Evolutionary conservation across 2,797 vertebrate species (phyloP).

Genomic region (Anisognathus igniventris): DNA sequence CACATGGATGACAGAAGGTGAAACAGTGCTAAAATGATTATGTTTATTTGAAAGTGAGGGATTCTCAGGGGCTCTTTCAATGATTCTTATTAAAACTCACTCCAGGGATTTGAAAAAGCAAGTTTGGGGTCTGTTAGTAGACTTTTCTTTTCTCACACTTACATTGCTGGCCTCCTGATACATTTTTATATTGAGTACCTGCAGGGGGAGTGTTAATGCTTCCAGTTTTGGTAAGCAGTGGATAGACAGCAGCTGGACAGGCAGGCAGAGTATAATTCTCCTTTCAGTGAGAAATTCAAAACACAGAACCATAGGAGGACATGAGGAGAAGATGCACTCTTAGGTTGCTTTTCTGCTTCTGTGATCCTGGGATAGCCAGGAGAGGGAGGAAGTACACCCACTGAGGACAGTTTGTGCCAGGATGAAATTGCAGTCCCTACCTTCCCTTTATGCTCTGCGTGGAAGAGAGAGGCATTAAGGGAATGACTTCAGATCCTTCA

Average conservation of each 20-base stretch:
- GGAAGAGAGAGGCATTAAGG: neutral
- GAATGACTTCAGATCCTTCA: neutral
- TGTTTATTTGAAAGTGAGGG: neutral
- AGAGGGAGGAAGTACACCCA: neutral
- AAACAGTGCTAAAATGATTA: neutral
- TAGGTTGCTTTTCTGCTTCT: conserved; percentile 5
- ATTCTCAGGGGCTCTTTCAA: neutral
- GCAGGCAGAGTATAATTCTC: neutral
- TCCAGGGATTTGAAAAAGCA: neutral
- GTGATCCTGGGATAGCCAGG: neutral
- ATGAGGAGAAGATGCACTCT: neutral
- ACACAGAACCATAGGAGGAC: neutral
- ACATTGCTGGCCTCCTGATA: neutral
- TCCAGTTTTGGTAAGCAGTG: neutral
- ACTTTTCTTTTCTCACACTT: neutral
- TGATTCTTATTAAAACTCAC: neutral
- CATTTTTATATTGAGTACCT: neutral
- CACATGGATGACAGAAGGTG: neutral
- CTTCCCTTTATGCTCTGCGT: neutral
- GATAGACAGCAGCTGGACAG: neutral
- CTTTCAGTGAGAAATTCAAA: neutral
- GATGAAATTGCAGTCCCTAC: neutral
- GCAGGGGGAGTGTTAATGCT: conserved; percentile 3
- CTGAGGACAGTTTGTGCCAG: neutral
- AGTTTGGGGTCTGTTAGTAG: neutral